Base-by-base conservation (phyloP, 2,113 vertebrate species). In the Rhinolophus ferrumequinum region DNA sequence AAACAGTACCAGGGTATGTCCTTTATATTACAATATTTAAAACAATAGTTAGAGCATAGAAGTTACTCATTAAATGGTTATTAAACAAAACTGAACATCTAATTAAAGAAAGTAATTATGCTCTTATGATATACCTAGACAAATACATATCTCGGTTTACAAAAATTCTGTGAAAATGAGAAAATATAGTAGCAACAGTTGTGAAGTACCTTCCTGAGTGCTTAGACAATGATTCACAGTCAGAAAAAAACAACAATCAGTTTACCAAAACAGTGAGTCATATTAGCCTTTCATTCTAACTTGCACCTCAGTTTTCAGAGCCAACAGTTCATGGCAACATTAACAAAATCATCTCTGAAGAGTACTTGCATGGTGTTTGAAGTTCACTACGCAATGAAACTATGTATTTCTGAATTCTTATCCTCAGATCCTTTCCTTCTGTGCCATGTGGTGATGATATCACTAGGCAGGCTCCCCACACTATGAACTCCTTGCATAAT, bases 401-500 rank as follows among this genome's bases (percentile, higher is more conserved):
- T 18, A 3, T 70, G 24, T 44, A 56, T 76, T 85, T 62, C n/a
- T 13, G 13, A 76, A 10, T 90, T 88, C 35, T 93, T 33, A 60
- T 91, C 38, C 60, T 83, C 8, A 87, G 26, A 79, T 50, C 47
- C 35, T 94, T 94, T 80, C 44, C 35, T 88, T 94, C 56, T 38
- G 76, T 80, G 66, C 52, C 88, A 60, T 84, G 88, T 84, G 58
- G 79, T 85, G 58, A 64, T 56, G 79, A 80, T 69, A 58, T 75
- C 75, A 69, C 69, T 19, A 70, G 58, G 35, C 70, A 76, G 67
- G 16, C 52, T 93, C 22, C 77, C 90, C 35, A 84, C 88, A 30
- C 47, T 47, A 13, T 73, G 16, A 70, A 66, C 19, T 81, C 18
- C 41, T 93, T 93, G 76, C 72, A 94, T 72, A 97, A 94, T 88